Evolutionary conservation across 2,113 vertebrate genomes (phyloP).

Genomic region (Cavia porcellus): DNA sequence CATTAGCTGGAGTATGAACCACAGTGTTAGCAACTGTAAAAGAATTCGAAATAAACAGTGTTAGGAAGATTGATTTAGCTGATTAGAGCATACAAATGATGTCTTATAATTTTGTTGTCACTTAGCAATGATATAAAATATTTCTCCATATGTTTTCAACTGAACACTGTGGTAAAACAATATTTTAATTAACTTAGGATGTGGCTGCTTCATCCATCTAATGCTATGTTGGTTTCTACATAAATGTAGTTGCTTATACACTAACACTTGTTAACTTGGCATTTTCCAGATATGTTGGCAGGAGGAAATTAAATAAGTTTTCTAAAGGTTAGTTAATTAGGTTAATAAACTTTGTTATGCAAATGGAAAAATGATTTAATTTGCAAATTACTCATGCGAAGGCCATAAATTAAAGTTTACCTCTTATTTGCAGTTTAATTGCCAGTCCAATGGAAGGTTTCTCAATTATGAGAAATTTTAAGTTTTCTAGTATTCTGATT

Average conservation of each 20-base stretch:
- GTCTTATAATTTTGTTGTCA: conserved; percentile 54
- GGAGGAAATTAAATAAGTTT: conserved; percentile 83
- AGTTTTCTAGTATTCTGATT: conserved; percentile 54
- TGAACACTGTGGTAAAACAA: conserved; percentile 58
- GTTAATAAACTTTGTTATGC: conserved; percentile 85
- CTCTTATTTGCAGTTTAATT: conserved; percentile 82
- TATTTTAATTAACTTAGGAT: conserved; percentile 76
- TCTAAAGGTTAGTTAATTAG: conserved; percentile 87
- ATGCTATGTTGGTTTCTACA: conserved; percentile 48
- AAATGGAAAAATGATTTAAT: conserved; percentile 84
- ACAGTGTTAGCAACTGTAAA: neutral
- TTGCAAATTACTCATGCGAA: conserved; percentile 73
- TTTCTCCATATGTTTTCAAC: conserved; percentile 75
- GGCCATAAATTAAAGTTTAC: conserved; percentile 79
- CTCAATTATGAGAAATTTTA: conserved; percentile 71
- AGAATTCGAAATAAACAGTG: neutral
- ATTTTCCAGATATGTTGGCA: conserved; percentile 76
- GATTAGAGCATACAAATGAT: conserved; percentile 25
- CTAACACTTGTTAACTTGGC: conserved; percentile 73
- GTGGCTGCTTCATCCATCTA: conserved; percentile 45
- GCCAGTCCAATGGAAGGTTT: conserved; percentile 78
- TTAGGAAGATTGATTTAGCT: conserved; percentile 47
- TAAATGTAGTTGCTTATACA: conserved; percentile 54
- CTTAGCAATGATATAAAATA: conserved; percentile 67
- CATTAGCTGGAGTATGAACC: neutral